Percentiles rank a stretch among this genome's conserved stretches.
phyloP scores from a whole-genome alignment of 1,140 invertebrate genomes.

The Aphaenogaster floridana region DNA sequence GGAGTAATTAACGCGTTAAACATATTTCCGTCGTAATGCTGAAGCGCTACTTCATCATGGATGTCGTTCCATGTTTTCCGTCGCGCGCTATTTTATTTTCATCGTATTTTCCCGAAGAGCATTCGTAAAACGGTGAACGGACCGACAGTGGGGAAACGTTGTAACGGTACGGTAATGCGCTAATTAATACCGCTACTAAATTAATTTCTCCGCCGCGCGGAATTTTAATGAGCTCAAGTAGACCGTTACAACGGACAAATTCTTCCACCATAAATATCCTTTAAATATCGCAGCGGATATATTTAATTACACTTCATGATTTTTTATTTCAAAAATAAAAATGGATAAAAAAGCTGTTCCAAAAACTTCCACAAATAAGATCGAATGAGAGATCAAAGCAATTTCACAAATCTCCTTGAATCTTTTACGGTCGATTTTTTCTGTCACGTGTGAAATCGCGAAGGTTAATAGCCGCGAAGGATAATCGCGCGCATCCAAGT shows the following conservation, averaged over 20 bases:
- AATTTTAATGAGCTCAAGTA: constrained; percentile 53
- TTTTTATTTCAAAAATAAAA: background rate
- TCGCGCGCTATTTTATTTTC: constrained; percentile 37
- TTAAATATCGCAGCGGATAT: constrained; percentile 13
- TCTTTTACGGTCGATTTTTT: constrained; percentile 12
- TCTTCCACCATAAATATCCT: constrained; percentile 24
- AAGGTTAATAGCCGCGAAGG: constrained; percentile 20
- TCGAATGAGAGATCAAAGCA: background rate
- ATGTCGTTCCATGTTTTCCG: constrained; percentile 14
- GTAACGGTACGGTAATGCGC: constrained; percentile 32
- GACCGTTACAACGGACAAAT: constrained; percentile 13
- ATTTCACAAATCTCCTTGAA: background rate
- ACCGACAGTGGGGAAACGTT: constrained; percentile 25
- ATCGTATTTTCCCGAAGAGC: constrained; percentile 22
- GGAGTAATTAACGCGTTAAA: constrained; percentile 42
- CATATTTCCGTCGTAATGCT: constrained; percentile 37
- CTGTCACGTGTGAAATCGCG: constrained; percentile 16
- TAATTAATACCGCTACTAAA: constrained; percentile 59
- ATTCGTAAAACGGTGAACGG: constrained; percentile 10
- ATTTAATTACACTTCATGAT: constrained; percentile 16
- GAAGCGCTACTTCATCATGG: constrained; percentile 27
- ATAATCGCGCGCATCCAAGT: constrained; percentile 13
- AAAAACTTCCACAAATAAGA: background rate
- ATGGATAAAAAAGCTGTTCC: background rate
- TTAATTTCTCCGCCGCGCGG: constrained; percentile 35